phyloP scores from a whole-genome alignment of 2,888 invertebrate species.

The Pyrgus malvae region DNA sequence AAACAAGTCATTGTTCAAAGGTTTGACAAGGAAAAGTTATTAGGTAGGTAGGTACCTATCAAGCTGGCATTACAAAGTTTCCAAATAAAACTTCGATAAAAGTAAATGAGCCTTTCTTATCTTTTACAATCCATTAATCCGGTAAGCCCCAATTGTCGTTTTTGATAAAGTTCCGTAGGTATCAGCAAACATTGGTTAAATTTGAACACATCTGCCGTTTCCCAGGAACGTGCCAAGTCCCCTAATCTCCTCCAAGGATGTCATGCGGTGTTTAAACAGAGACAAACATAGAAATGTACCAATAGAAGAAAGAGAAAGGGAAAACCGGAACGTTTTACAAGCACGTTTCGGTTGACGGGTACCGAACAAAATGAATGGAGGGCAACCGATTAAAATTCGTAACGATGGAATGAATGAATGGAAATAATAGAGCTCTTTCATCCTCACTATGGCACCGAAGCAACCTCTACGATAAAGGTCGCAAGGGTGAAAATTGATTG shows the following conservation, averaged over 20 bases:
- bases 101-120: neutral
- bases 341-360: slow-evolving; percentile 74
- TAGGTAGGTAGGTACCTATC: neutral
- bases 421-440: slow-evolving; percentile 49
- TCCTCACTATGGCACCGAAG: neutral
- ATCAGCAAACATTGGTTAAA: slow-evolving; percentile 56
- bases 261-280: slow-evolving; percentile 54
- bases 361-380: slow-evolving; percentile 76
- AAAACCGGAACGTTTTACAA: slow-evolving; percentile 74
- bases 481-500: slow-evolving; percentile 5
- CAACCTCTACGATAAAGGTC: neutral
- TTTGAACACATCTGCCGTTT: slow-evolving; percentile 75
- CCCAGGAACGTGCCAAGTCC: slow-evolving; percentile 77
- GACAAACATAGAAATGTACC: slow-evolving; percentile 37
- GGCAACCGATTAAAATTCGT: slow-evolving; percentile 70
- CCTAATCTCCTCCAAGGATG: slow-evolving; percentile 67
- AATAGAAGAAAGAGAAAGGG: slow-evolving; percentile 43
- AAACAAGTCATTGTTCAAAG: too few species aligned
- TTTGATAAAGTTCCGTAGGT: slow-evolving; percentile 58
- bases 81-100: neutral
- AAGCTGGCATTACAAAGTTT: neutral
- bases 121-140: slow-evolving; percentile 16
- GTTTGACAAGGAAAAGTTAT: neutral
- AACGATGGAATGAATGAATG: slow-evolving; percentile 73
- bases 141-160: slow-evolving; percentile 43